Conservation (phyloP, 2,888 invertebrate genomes). For the Eutolmus rufibarbis region DNA sequence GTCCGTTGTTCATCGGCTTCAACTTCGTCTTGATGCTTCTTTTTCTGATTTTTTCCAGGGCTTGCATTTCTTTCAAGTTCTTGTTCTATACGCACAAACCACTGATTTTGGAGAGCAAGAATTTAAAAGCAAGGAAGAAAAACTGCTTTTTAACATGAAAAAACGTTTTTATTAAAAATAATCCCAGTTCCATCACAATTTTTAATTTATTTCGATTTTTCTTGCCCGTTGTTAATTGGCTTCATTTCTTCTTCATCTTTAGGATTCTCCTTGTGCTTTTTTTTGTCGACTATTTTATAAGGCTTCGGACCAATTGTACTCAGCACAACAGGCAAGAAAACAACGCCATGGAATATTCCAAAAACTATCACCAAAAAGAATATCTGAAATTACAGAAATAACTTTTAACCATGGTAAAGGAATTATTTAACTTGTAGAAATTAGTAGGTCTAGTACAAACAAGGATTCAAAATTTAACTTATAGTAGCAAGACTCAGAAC, state of each 20-base stretch:
- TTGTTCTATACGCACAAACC: slow-evolving; percentile 74
- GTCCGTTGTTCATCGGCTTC: no score
- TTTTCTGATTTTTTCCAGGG: slow-evolving; percentile 47
- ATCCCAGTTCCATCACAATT: neutral
- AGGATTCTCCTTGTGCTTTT: neutral
- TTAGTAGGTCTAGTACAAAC: neutral
- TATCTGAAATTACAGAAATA: slow-evolving; percentile 66
- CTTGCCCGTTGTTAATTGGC: slow-evolving; percentile 34
- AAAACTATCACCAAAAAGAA: slow-evolving; percentile 79
- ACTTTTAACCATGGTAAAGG: neutral
- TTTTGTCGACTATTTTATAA: slow-evolving; percentile 52
- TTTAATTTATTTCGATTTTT: neutral
- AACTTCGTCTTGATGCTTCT: no score
- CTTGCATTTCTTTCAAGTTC: slow-evolving; percentile 67
- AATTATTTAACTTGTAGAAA: neutral
- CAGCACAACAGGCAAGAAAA: slow-evolving; percentile 77
- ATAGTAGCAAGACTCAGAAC: no score
- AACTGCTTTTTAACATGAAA: neutral
- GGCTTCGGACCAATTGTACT: slow-evolving; percentile 75
- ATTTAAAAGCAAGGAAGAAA: neutral
- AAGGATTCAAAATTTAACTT: no score
- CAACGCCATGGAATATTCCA: slow-evolving; percentile 79
- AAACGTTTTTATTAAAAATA: neutral
- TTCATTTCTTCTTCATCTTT: slow-evolving; percentile 39
- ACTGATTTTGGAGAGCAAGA: slow-evolving; percentile 68